Evolutionary conservation across 2,797 vertebrate genomes (phyloP), one percentile per base, ranked within the genome.

Genomic region (Austrolebias charrua): DNA sequence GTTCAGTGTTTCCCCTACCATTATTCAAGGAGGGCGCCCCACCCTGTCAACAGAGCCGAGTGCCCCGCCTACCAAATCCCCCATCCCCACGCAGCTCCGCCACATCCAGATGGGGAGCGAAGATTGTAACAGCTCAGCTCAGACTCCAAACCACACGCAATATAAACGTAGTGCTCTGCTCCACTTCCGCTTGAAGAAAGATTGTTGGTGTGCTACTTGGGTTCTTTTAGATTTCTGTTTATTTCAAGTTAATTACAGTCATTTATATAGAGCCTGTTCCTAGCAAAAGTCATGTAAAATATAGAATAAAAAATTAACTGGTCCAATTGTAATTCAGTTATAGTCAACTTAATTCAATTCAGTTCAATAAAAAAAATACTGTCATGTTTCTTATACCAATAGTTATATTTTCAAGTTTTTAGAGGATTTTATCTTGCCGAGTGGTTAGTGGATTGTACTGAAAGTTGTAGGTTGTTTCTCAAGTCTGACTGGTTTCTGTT

Each of bases 401-500:
- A 55, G 38, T 40, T 54, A 9, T 43, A 10, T 35, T 10, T 18
- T 46, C 9, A 49, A 38, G 33, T 20, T 40, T 16, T 14, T 49
- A 24, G 15, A 45, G 35, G 24, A 47, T n/a, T 10, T 20, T 47
- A 35, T 35, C n/a, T 47, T 8, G 2, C 46, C 13, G 35, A 47
- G 44, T 9, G 46, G 14, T 6, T 28, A 33, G 19, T 15, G 19
- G 18, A 24, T 24, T 24, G 5, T 45, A 29, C 10, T 4, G 10
- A 60, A 71, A 71, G 48, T 52, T 71, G 57, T 68, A 14, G 44
- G 50, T 49, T 52, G 48, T 51, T 60, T 60, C 40, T 66, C n/a
- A 65, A 56, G 50, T 76, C 29, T 64, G 56, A 48, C 63, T 58
- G 52, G 46, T 73, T 72, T 54, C 62, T 84, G 60, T 76, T 75